Percentiles rank a stretch among this genome's conserved stretches.
These are phyloP conservation scores for Petrolisthes cinctipes DNA, from an alignment of 2,888 invertebrate species.

Conservation along the genomic window DNA sequence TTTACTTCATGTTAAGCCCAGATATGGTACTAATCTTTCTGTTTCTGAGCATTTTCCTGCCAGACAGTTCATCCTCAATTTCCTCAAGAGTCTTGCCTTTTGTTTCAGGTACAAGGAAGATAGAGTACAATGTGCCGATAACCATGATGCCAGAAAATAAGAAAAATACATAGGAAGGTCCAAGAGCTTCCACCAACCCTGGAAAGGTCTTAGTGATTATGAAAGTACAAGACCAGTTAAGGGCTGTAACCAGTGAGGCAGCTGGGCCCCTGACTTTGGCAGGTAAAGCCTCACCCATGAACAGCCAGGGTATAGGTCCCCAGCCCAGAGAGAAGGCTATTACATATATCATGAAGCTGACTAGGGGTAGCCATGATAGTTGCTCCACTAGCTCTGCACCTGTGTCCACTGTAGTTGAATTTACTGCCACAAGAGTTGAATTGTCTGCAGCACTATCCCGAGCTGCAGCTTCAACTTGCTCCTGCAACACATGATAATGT, in stretches of 20 bases:
- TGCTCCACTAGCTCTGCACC: neutral
- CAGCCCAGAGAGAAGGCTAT: conserved; percentile 89
- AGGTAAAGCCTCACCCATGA: conserved; percentile 73
- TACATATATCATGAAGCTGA: conserved; percentile 85
- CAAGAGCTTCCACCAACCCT: conserved; percentile 73
- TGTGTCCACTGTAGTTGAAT: neutral
- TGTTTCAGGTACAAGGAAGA: conserved; percentile 84
- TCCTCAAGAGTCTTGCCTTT: conserved; percentile 84
- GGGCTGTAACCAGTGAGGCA: conserved; percentile 87
- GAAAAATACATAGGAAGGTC: conserved; percentile 81
- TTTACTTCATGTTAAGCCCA: conserved; percentile 41
- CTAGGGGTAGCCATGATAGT: conserved; percentile 85
- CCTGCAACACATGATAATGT: neutral
- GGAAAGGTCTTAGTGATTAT: conserved; percentile 88
- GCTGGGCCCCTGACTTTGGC: conserved; percentile 90
- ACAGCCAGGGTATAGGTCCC: conserved; percentile 79
- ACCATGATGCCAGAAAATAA: conserved; percentile 80
- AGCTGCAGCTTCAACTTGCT: neutral
- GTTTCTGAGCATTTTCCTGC: conserved; percentile 20
- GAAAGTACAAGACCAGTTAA: conserved; percentile 92
- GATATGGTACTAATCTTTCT: conserved; percentile 49
- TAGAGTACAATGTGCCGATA: conserved; percentile 79
- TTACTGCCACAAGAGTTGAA: neutral
- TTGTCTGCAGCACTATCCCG: neutral
- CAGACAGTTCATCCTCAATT: conserved; percentile 71